Conservation (phyloP, 2,888 invertebrate species). For the Platyscelio sp. region DNA sequence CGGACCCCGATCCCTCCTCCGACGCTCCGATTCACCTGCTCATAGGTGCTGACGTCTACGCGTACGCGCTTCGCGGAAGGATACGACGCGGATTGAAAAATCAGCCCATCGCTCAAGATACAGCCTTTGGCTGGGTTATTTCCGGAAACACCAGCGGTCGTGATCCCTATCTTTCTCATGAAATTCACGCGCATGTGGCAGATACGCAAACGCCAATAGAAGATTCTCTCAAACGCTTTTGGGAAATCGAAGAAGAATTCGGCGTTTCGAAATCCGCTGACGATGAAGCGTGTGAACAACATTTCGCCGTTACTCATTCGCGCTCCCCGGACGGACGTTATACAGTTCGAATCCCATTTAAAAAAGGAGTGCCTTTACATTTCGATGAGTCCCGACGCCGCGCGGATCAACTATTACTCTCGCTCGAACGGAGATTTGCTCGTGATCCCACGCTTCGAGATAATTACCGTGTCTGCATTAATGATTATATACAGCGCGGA, state of each 20-base stretch:
- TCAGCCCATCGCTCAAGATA: neutral
- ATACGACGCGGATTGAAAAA: neutral
- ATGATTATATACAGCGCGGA: neutral
- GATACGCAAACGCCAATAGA: neutral
- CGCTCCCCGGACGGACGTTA: neutral
- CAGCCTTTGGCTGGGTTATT: neutral
- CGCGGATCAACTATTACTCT: neutral
- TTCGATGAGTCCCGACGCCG: neutral
- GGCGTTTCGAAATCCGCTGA: neutral
- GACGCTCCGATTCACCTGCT: neutral
- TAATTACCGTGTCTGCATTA: neutral
- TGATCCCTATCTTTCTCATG: neutral
- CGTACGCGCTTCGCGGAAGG: neutral
- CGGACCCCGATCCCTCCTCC: neutral
- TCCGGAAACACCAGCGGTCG: neutral
- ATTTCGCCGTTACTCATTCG: neutral
- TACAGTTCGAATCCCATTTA: slow-evolving; percentile 10
- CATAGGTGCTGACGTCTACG: neutral
- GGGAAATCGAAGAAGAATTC: no score
- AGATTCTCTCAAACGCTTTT: no score
- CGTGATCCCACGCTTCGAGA: neutral
- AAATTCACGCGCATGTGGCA: neutral
- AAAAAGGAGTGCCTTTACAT: neutral
- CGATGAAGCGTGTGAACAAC: neutral
- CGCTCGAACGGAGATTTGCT: neutral